phyloP scores from a whole-genome alignment of 2,113 vertebrate species.

The Eptesicus fuscus region DNA sequence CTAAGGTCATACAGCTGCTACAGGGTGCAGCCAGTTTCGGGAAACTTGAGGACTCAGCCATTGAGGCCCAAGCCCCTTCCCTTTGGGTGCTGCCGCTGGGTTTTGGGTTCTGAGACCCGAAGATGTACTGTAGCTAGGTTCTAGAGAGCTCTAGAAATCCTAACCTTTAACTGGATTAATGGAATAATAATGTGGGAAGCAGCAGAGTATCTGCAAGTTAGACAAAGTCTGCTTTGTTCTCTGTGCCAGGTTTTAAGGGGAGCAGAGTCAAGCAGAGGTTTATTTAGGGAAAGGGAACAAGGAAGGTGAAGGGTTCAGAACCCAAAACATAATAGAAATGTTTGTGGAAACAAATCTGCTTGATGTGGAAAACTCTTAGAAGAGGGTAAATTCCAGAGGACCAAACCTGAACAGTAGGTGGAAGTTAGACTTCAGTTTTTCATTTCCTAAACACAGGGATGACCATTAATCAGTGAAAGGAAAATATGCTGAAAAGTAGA shows the following conservation, averaged over 20 bases:
- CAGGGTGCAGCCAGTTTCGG: background rate
- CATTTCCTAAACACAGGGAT: background rate
- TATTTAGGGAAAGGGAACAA: background rate
- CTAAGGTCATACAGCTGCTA: background rate
- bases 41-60: background rate
- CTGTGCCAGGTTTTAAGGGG: background rate
- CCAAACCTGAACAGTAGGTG: background rate
- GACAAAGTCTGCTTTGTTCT: background rate
- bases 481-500: background rate
- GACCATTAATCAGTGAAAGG: background rate
- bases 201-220: background rate
- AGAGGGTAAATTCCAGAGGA: background rate
- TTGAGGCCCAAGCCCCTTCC: background rate
- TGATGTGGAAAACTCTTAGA: background rate
- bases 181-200: background rate
- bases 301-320: background rate
- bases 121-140: background rate
- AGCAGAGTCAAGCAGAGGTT: conserved; percentile 1
- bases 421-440: background rate
- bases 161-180: background rate
- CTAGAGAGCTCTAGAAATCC: background rate
- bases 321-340: background rate
- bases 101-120: background rate
- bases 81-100: background rate
- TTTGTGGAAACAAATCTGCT: background rate